A percentile compares a stretch with the other conserved stretches of the same genome.
phyloP scores from a whole-genome alignment of 2,888 invertebrate genomes.

The Drosophila greeni region DNA sequence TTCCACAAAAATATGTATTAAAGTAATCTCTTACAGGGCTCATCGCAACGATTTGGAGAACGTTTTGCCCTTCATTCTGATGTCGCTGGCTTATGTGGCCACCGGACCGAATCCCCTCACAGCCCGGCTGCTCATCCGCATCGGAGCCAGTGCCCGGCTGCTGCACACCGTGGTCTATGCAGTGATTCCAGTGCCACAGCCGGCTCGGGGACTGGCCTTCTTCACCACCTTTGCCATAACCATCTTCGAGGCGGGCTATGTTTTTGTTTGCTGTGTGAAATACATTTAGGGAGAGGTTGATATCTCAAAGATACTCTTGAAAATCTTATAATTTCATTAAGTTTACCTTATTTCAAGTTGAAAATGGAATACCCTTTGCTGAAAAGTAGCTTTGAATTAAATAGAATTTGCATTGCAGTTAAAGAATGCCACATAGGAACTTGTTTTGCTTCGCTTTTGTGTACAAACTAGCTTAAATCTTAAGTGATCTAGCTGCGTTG shows the following conservation, averaged over 20 bases:
- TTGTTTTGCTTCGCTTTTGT: neutral
- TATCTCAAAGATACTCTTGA: no score
- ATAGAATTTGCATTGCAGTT: constrained; percentile 6
- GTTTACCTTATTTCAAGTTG: neutral
- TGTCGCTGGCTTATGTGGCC: constrained; percentile 81
- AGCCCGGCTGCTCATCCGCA: constrained; percentile 81
- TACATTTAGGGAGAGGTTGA: constrained; percentile 48
- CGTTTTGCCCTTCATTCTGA: constrained; percentile 81
- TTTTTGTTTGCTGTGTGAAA: constrained; percentile 68
- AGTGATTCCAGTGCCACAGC: constrained; percentile 81
- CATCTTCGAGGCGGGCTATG: constrained; percentile 79
- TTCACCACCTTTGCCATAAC: constrained; percentile 78
- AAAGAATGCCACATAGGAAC: neutral
- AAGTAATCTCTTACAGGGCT: constrained; percentile 79
- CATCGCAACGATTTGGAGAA: constrained; percentile 86
- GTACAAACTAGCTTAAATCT: neutral
- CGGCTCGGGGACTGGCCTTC: constrained; percentile 79
- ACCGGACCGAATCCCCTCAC: constrained; percentile 80
- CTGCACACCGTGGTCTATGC: constrained; percentile 83
- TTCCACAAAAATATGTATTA: neutral
- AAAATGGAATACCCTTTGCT: neutral
- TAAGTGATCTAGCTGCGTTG: constrained; percentile 11
- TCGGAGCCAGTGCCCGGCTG: constrained; percentile 81
- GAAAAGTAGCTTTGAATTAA: neutral
- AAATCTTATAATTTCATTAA: neutral